Percentiles rank a stretch among this genome's conserved stretches.
Conservation (phyloP, 2,113 vertebrate species). For the Orcinus orca region DNA sequence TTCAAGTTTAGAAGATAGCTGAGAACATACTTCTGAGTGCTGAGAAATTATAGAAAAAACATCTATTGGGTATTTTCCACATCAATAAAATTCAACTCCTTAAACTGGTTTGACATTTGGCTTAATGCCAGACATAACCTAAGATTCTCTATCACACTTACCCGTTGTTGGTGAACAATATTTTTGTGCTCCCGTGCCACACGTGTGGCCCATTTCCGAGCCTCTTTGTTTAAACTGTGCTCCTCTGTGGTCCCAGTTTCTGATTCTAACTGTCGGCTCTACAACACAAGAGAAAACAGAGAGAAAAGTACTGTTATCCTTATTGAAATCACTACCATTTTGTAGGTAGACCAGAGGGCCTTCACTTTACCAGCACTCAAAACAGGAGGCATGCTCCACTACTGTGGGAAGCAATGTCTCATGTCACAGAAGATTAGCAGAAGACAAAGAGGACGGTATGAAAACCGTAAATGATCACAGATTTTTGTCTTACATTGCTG, state of each 20-base stretch:
- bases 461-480: neutral
- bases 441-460: neutral
- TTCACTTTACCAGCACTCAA: slow-evolving; percentile 20
- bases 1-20: neutral
- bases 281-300: slow-evolving; percentile 50
- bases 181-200: slow-evolving; percentile 97
- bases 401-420: neutral
- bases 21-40: neutral
- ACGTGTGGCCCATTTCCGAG: slow-evolving; percentile 96
- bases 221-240: slow-evolving; percentile 99
- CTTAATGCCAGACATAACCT: neutral
- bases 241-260: slow-evolving; percentile 97
- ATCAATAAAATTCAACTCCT: slow-evolving; percentile 35
- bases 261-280: slow-evolving; percentile 97
- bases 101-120: neutral
- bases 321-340: neutral
- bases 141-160: slow-evolving; percentile 68
- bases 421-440: neutral
- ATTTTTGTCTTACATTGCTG: neutral
- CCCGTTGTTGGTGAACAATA: slow-evolving; percentile 94
- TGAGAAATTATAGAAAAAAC: slow-evolving; percentile 14
- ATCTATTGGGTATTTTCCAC: neutral
- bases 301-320: neutral
- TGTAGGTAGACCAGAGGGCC: neutral
- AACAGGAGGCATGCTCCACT: neutral